Percentiles rank a stretch among this genome's conserved stretches.
phyloP scores from a whole-genome alignment of 2,888 invertebrate species.

The Lydus trimaculatus region DNA sequence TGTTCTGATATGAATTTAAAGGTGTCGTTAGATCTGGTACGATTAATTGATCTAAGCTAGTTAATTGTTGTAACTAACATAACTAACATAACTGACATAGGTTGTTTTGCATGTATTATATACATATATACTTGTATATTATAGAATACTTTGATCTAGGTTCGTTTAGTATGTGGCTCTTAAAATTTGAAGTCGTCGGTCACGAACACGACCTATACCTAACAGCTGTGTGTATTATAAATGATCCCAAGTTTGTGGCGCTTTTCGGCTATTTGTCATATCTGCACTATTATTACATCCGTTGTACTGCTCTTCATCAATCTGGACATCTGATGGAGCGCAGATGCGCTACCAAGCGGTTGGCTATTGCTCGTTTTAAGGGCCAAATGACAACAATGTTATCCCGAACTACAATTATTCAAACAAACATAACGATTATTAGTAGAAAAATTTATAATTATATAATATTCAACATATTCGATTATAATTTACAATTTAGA shows the following conservation, averaged over 20 bases:
- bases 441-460: constrained; percentile 19
- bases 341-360: constrained; percentile 36
- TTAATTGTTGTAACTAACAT: constrained; percentile 5
- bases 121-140: constrained; percentile 4
- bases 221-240: constrained; percentile 62
- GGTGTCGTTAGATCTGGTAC: not conserved
- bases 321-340: constrained; percentile 49
- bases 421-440: constrained; percentile 20
- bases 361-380: constrained; percentile 20
- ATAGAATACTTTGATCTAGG: constrained; percentile 23
- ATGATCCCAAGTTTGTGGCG: constrained; percentile 62
- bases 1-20: not conserved
- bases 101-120: constrained; percentile 24
- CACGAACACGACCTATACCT: constrained; percentile 54
- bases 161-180: constrained; percentile 15
- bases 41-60: not conserved
- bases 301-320: constrained; percentile 53
- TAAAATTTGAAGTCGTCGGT: constrained; percentile 45
- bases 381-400: constrained; percentile 24
- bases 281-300: constrained; percentile 61
- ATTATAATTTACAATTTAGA: constrained; percentile 35
- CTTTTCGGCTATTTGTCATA: constrained; percentile 62
- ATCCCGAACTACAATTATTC: constrained; percentile 18
- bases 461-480: constrained; percentile 17
- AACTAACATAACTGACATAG: too few species aligned